Conservation (phyloP, 2,113 vertebrate species). For the Mormoops blainvillei region DNA sequence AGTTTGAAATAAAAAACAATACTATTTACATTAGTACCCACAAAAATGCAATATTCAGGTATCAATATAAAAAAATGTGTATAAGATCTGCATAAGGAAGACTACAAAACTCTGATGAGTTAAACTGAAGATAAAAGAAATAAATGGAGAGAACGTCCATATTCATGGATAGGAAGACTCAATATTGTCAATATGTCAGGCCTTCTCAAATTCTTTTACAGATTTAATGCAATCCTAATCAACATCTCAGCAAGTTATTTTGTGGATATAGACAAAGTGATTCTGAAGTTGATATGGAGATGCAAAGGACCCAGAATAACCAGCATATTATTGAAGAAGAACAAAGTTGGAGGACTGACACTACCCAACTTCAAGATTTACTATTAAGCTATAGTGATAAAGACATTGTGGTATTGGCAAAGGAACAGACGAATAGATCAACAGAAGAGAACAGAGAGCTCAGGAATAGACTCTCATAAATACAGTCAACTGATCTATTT, state of each 20-base stretch:
- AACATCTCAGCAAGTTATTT: background rate
- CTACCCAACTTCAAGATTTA: background rate
- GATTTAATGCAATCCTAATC: background rate
- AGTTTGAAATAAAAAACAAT: background rate
- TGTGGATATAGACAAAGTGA: background rate
- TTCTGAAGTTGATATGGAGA: background rate
- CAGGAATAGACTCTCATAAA: background rate
- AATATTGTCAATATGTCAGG: background rate
- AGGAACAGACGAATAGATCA: background rate
- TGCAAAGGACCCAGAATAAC: background rate
- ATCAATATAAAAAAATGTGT: background rate
- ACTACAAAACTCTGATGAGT: background rate
- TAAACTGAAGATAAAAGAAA: background rate
- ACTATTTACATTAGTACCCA: background rate
- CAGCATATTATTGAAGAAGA: background rate
- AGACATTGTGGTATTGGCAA: background rate
- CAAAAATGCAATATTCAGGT: background rate
- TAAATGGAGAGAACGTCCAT: background rate
- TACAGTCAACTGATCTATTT: background rate
- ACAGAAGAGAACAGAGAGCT: background rate
- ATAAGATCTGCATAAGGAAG: background rate
- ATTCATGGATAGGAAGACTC: background rate
- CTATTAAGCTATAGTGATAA: background rate
- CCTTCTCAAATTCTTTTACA: background rate
- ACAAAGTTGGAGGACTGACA: background rate